These are phyloP conservation scores for Callipepla californica DNA, from an alignment of 2,113 vertebrate genomes.

Conservation along the genomic window DNA sequence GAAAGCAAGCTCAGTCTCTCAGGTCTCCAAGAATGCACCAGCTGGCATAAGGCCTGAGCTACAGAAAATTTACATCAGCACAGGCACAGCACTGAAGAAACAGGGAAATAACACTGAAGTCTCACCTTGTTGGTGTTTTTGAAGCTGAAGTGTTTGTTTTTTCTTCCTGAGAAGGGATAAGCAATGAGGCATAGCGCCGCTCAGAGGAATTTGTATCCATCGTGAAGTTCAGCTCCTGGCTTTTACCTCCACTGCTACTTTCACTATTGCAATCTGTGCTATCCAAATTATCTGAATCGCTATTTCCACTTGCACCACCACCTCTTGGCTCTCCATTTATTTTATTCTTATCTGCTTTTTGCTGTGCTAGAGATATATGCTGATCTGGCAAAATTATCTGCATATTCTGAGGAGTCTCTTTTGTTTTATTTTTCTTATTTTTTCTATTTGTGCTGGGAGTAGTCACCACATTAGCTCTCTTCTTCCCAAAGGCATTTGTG, in stretches of 20 bases:
- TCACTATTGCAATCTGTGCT: conserved; percentile 97
- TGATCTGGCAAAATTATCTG: conserved; percentile 95
- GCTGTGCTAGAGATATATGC: conserved; percentile 94
- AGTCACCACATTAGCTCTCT: conserved; percentile 92
- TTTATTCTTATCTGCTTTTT: conserved; percentile 98
- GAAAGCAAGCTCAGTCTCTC: neutral
- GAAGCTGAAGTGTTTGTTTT: conserved; percentile 87
- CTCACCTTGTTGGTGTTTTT: conserved; percentile 87
- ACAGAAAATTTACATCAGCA: neutral
- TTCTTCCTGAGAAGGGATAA: conserved; percentile 83
- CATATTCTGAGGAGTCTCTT: conserved; percentile 90
- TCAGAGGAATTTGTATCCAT: conserved; percentile 85
- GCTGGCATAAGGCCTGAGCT: neutral
- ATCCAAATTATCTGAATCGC: conserved; percentile 95
- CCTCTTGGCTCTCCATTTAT: conserved; percentile 94
- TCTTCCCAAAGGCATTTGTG: conserved; percentile 95
- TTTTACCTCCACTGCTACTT: conserved; percentile 94
- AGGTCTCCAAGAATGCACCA: neutral
- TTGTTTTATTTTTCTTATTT: conserved; percentile 99
- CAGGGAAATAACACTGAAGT: neutral
- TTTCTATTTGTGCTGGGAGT: conserved; percentile 95
- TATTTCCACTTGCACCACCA: conserved; percentile 87
- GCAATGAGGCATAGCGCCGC: conserved; percentile 85
- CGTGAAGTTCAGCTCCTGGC: conserved; percentile 92
- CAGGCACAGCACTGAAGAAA: neutral